These are phyloP conservation scores for Solen grandis DNA, from an alignment of 1,140 invertebrate genomes.

Conservation along the genomic window DNA sequence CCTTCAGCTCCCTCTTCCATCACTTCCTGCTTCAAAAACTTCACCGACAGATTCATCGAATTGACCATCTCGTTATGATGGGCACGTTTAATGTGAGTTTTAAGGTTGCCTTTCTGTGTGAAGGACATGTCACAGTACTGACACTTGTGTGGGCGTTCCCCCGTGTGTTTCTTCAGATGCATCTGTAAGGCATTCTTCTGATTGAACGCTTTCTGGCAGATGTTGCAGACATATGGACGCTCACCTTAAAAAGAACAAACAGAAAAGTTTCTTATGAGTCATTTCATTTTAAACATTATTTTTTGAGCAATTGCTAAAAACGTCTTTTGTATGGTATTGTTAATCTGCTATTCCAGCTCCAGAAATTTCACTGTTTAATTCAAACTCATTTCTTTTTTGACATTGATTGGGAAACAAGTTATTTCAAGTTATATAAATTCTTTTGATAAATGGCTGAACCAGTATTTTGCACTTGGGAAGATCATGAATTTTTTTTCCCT, in stretches of 20 bases:
- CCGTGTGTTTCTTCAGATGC: slow-evolving; percentile 86
- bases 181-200: slow-evolving; percentile 85
- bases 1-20: slow-evolving; percentile 7
- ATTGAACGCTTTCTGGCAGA: slow-evolving; percentile 95
- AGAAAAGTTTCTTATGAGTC: not conserved
- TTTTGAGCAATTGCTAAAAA: too few relatives aligned
- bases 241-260: slow-evolving; percentile 81
- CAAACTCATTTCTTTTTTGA: too few relatives aligned
- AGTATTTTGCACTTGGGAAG: too few relatives aligned
- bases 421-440: too few relatives aligned
- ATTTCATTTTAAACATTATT: too few relatives aligned
- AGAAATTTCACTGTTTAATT: too few relatives aligned
- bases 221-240: slow-evolving; percentile 94
- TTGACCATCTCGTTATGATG: slow-evolving; percentile 80
- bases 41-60: slow-evolving; percentile 71
- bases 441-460: too few relatives aligned
- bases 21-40: slow-evolving; percentile 18
- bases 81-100: slow-evolving; percentile 84
- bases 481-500: too few relatives aligned
- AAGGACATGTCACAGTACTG: slow-evolving; percentile 91
- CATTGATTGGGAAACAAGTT: too few relatives aligned
- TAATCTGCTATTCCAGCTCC: too few relatives aligned
- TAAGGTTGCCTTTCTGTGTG: slow-evolving; percentile 85
- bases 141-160: slow-evolving; percentile 90
- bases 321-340: too few relatives aligned